Conservation (phyloP, 2,797 vertebrate genomes). For the Discoglossus pictus region DNA sequence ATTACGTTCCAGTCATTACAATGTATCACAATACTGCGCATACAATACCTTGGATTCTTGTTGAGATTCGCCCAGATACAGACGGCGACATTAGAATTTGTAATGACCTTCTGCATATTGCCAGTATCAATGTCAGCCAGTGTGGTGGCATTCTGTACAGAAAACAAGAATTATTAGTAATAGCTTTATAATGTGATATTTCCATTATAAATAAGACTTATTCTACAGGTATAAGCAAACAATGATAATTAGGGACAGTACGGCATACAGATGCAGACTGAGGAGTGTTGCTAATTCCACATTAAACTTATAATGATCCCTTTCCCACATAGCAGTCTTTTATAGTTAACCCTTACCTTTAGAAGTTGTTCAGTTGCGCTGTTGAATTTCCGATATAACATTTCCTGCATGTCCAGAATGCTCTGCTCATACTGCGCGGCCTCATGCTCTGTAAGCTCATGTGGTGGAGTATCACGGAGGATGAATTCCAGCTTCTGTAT, state of each 20-base stretch:
- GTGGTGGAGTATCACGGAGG: conserved; percentile 65
- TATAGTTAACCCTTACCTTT: conserved; percentile 73
- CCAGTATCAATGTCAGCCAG: conserved; percentile 80
- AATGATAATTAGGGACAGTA: too few species aligned
- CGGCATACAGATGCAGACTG: too few species aligned
- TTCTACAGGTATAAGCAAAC: too few species aligned
- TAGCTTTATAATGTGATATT: too few species aligned
- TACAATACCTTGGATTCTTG: conserved; percentile 83
- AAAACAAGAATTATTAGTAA: too few species aligned
- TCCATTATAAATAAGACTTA: too few species aligned
- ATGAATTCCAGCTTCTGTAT: conserved; percentile 76
- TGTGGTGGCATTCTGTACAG: conserved; percentile 67
- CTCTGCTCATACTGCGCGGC: conserved; percentile 66
- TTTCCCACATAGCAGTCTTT: too few species aligned
- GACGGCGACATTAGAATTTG: conserved; percentile 74
- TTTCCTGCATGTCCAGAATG: conserved; percentile 69
- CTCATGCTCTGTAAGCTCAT: conserved; percentile 54
- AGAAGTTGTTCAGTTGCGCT: conserved; percentile 77
- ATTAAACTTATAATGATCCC: too few species aligned
- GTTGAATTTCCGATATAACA: conserved; percentile 77
- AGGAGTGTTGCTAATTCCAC: too few species aligned
- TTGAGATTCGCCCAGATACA: conserved; percentile 93
- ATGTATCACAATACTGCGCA: too few species aligned
- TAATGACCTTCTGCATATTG: conserved; percentile 84
- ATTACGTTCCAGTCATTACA: too few species aligned